phyloP scores from a whole-genome alignment of 2,113 vertebrate species.

The Carettochelys insculpta region DNA sequence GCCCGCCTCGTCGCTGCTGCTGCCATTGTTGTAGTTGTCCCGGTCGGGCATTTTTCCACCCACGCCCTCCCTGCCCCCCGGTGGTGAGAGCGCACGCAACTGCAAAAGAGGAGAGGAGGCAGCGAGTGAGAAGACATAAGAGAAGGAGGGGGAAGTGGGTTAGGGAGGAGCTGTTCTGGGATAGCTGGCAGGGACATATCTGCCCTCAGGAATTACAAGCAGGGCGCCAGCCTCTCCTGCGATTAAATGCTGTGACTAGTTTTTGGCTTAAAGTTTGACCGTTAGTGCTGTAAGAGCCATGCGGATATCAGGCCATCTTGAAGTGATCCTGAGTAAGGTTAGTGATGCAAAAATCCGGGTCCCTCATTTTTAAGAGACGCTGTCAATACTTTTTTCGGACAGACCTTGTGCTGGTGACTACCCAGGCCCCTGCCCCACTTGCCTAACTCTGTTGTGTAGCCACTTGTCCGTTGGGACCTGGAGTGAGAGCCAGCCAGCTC shows the following conservation, averaged over 20 bases:
- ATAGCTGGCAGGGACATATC: neutral
- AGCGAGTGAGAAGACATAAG: neutral
- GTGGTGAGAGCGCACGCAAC: conserved; percentile 12
- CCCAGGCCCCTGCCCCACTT: neutral
- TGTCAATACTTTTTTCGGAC: neutral
- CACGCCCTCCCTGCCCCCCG: conserved; percentile 33
- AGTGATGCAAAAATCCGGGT: neutral
- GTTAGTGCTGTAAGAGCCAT: neutral
- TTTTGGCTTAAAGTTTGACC: neutral
- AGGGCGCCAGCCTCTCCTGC: neutral
- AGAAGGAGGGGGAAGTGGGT: neutral
- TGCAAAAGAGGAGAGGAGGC: conserved; percentile 4
- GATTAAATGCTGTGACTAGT: neutral
- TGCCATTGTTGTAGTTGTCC: conserved; percentile 82
- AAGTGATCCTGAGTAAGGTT: neutral
- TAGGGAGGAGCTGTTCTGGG: neutral
- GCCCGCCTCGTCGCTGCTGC: conserved; percentile 77
- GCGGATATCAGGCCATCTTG: neutral
- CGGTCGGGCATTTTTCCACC: conserved; percentile 88
- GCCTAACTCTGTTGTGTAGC: no score
- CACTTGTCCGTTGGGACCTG: neutral
- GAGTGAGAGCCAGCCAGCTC: neutral
- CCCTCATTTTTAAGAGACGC: neutral
- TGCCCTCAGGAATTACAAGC: neutral
- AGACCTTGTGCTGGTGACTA: neutral